Evolutionary conservation across 2,888 invertebrate genomes (phyloP).

Genomic region (Pilophorus perplexus): DNA sequence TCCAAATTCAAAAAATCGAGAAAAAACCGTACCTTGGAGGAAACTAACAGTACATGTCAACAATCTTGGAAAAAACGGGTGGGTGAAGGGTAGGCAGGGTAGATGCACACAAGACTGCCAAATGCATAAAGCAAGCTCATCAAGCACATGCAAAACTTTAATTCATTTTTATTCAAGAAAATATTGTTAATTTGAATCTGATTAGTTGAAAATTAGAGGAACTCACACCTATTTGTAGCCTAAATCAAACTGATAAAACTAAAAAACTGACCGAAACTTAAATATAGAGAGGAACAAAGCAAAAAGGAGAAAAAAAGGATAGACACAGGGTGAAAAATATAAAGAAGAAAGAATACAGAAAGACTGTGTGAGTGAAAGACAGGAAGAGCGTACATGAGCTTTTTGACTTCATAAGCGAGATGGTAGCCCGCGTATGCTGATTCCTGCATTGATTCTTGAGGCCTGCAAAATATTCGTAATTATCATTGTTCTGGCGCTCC

Average conservation of each 20-base stretch:
- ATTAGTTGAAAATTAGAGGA: constrained; percentile 13
- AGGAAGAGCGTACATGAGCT: constrained; percentile 88
- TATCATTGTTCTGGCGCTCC: constrained; percentile 33
- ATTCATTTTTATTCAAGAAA: constrained; percentile 19
- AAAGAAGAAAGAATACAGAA: constrained; percentile 44
- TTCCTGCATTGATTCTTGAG: constrained; percentile 65
- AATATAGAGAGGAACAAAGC: constrained; percentile 25
- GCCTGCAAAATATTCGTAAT: constrained; percentile 65
- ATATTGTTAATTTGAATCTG: constrained; percentile 24
- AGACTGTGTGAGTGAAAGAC: constrained; percentile 44
- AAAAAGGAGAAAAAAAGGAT: constrained; percentile 34
- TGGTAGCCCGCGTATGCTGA: constrained; percentile 96
- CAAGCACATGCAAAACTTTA: constrained; percentile 33
- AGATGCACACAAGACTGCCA: constrained; percentile 21
- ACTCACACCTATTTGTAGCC: constrained; percentile 31
- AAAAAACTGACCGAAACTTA: constrained; percentile 21
- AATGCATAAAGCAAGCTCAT: constrained; percentile 33
- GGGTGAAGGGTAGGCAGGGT: not conserved
- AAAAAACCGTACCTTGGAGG: constrained; percentile 38
- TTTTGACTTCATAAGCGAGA: constrained; percentile 99
- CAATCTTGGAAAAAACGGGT: not conserved
- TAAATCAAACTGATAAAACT: constrained; percentile 23
- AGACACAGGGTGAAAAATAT: constrained; percentile 35
- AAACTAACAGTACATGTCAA: constrained; percentile 24
- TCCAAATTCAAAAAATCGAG: not conserved